Evolutionary conservation across 1,140 invertebrate species (phyloP).

Genomic region (Zophobas atratus): DNA sequence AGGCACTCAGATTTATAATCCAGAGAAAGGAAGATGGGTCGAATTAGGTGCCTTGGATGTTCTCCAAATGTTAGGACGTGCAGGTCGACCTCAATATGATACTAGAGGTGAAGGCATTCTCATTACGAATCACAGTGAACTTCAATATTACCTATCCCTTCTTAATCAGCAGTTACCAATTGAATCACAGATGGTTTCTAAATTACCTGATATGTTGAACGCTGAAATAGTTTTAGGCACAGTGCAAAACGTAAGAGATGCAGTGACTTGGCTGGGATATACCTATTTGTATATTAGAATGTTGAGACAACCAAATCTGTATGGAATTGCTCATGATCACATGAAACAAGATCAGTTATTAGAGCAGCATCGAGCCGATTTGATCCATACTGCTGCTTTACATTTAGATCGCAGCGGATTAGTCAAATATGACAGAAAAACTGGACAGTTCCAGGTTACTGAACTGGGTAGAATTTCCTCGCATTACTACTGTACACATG

Average conservation of each 20-base stretch:
- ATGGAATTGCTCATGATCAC: slow-evolving; percentile 90
- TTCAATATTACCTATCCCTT: slow-evolving; percentile 98
- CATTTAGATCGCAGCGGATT: slow-evolving; percentile 93
- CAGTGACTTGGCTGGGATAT: slow-evolving; percentile 95
- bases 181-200: slow-evolving; percentile 87
- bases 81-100: slow-evolving; percentile 98
- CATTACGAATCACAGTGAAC: slow-evolving; percentile 98
- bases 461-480: slow-evolving; percentile 98
- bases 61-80: slow-evolving; percentile 97
- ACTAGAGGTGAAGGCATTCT: slow-evolving; percentile 99
- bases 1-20: slow-evolving; percentile 98
- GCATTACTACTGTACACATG: slow-evolving; percentile 98
- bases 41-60: slow-evolving; percentile 98
- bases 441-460: slow-evolving; percentile 90
- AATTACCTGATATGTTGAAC: slow-evolving; percentile 97
- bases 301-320: slow-evolving; percentile 88
- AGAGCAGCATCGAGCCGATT: slow-evolving; percentile 92
- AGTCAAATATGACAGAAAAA: slow-evolving; percentile 96
- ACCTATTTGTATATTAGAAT: slow-evolving; percentile 97
- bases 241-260: slow-evolving; percentile 95
- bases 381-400: slow-evolving; percentile 97
- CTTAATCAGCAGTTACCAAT: slow-evolving; percentile 97
- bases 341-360: slow-evolving; percentile 86
- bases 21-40: slow-evolving; percentile 98
- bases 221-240: slow-evolving; percentile 98